phyloP scores from a whole-genome alignment of 2,888 invertebrate genomes.

The Micropterix aruncella region DNA sequence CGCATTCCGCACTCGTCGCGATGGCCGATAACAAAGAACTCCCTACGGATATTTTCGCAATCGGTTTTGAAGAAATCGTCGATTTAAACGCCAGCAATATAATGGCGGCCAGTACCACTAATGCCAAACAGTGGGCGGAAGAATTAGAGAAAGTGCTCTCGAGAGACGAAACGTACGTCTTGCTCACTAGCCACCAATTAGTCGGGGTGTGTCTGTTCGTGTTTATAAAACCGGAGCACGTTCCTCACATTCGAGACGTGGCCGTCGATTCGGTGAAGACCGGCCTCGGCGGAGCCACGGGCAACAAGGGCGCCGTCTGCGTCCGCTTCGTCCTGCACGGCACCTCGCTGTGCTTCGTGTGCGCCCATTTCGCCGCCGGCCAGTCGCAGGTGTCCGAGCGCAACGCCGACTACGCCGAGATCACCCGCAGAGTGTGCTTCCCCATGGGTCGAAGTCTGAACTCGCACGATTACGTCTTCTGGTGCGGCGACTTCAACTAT shows the following conservation, averaged over 20 bases:
- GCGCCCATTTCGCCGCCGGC: constrained; percentile 98
- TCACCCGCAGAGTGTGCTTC: constrained; percentile 78
- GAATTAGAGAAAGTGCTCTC: constrained; percentile 87
- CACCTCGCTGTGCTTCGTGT: constrained; percentile 93
- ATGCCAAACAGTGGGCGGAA: constrained; percentile 90
- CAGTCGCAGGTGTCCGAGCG: constrained; percentile 91
- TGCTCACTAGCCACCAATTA: constrained; percentile 86
- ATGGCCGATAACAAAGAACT: constrained; percentile 34
- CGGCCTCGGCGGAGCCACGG: constrained; percentile 93
- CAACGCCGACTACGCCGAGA: constrained; percentile 94
- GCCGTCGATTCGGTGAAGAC: constrained; percentile 96
- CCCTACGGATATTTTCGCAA: constrained; percentile 88
- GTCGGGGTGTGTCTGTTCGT: constrained; percentile 97
- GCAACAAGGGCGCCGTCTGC: constrained; percentile 93
- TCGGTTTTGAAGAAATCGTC: constrained; percentile 98
- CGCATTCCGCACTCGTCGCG: constrained; percentile 35
- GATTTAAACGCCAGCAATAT: constrained; percentile 98
- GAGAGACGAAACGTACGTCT: constrained; percentile 74
- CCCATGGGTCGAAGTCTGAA: constrained; percentile 86
- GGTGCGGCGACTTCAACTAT: constrained; percentile 99
- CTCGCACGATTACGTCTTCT: constrained; percentile 96
- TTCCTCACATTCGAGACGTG: constrained; percentile 82
- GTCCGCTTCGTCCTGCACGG: constrained; percentile 85
- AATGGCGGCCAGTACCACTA: constrained; percentile 82
- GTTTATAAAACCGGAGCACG: constrained; percentile 80